A percentile compares a stretch with the other conserved stretches of the same genome.
These are phyloP conservation scores for Eriosoma lanigerum DNA, from an alignment of 1,140 invertebrate genomes.

Conservation along the genomic window DNA sequence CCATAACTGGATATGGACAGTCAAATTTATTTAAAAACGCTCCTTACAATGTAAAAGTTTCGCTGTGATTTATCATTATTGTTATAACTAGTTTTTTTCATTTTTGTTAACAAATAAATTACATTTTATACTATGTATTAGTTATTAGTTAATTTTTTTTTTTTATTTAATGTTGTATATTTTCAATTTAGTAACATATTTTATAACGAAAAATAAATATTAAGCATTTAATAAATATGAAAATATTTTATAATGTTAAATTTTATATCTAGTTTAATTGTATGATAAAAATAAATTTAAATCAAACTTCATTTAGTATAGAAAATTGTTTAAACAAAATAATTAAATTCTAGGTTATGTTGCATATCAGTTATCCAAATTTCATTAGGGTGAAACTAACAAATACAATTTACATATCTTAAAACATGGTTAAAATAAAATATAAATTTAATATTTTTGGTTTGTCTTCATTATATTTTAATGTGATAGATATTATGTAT, in stretches of 20 bases:
- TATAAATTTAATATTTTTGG: too few relatives aligned
- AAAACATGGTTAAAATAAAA: too few relatives aligned
- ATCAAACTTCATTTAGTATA: neutral
- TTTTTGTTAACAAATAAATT: constrained; percentile 11
- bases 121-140: neutral
- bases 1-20: constrained; percentile 22
- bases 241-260: constrained; percentile 4
- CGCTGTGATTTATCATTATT: constrained; percentile 29
- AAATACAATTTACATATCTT: too few relatives aligned
- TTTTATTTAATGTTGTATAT: neutral
- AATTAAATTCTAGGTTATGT: neutral
- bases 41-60: constrained; percentile 46
- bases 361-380: too few relatives aligned
- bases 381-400: too few relatives aligned
- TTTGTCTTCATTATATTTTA: too few relatives aligned
- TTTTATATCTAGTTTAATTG: neutral
- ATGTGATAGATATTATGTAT: too few relatives aligned
- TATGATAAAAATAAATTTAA: neutral
- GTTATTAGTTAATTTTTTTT: constrained; percentile 9
- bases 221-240: neutral
- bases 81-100: constrained; percentile 13
- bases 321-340: neutral
- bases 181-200: constrained; percentile 9
- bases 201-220: neutral
- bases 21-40: constrained; percentile 46